These are phyloP conservation scores for Hyposoter didymator DNA, from an alignment of 2,888 invertebrate species.

Conservation along the genomic window DNA sequence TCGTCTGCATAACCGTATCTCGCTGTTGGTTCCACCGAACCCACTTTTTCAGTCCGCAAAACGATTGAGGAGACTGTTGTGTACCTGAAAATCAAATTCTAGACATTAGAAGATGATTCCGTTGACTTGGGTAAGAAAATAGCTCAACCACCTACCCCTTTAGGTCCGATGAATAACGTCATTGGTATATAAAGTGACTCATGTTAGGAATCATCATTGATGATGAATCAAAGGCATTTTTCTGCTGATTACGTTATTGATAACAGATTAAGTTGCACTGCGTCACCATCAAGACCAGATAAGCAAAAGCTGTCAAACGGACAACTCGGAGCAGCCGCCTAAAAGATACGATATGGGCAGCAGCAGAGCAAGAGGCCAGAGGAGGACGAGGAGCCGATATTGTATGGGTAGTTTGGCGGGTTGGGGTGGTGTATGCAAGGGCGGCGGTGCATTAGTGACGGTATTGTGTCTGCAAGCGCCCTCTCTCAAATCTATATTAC, in stretches of 20 bases:
- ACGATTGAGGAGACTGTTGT: not conserved
- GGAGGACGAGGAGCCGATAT: constrained; percentile 78
- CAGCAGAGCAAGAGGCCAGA: constrained; percentile 6
- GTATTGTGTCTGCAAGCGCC: constrained; percentile 79
- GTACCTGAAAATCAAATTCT: not conserved
- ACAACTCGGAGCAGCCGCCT: not conserved
- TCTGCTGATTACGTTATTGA: constrained; percentile 5
- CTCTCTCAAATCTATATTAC: constrained; percentile 82
- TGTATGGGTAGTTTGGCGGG: constrained; percentile 80
- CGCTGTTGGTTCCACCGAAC: not conserved
- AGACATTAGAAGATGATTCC: not conserved
- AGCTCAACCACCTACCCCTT: not conserved
- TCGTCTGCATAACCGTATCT: constrained; percentile 19
- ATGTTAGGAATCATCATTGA: not conserved
- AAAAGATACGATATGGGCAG: constrained; percentile 77
- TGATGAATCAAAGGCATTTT: not conserved
- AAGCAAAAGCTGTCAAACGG: constrained; percentile 21
- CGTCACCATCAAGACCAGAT: constrained; percentile 28
- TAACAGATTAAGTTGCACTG: constrained; percentile 9
- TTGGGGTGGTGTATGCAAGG: constrained; percentile 73
- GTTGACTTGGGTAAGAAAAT: not conserved
- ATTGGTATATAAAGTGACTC: not conserved
- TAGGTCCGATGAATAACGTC: not conserved
- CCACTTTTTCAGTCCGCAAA: not conserved
- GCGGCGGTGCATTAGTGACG: constrained; percentile 83